Evolutionary conservation across 1,140 invertebrate species (phyloP).

Genomic region (Caenorhabditis brenneri): DNA sequence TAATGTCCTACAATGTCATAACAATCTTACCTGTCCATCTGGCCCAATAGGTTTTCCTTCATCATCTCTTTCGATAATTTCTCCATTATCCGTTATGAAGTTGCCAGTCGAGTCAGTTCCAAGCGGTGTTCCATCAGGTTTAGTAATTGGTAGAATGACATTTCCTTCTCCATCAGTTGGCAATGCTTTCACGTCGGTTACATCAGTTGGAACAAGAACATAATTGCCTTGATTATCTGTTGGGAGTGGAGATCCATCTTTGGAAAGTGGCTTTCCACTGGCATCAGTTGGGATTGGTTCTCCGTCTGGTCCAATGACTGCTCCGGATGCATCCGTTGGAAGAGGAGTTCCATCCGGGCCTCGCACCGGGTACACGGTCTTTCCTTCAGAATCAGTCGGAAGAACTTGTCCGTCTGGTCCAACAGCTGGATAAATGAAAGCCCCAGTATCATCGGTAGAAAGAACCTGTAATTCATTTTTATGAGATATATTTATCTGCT

Average conservation of each 20-base stretch:
- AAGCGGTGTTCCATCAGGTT: constrained; percentile 50
- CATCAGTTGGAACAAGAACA: neutral
- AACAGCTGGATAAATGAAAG: too few relatives aligned
- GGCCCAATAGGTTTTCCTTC: constrained; percentile 49
- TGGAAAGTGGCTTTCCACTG: constrained; percentile 47
- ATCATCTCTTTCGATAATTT: constrained; percentile 38
- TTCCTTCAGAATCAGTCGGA: constrained; percentile 42
- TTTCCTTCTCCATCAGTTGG: constrained; percentile 52
- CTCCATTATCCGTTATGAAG: constrained; percentile 1
- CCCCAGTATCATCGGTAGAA: too few relatives aligned
- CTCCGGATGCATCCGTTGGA: constrained; percentile 52
- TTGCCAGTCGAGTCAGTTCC: constrained; percentile 26
- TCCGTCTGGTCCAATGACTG: constrained; percentile 35
- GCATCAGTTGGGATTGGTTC: constrained; percentile 49
- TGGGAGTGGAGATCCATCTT: constrained; percentile 51
- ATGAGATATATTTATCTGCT: too few relatives aligned
- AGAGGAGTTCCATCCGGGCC: constrained; percentile 40
- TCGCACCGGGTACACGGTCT: constrained; percentile 21
- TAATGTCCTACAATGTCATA: too few relatives aligned
- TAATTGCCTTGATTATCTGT: constrained; percentile 51
- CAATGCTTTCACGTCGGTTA: neutral
- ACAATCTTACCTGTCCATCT: constrained; percentile 5
- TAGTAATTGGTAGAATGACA: constrained; percentile 34
- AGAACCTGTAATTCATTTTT: too few relatives aligned
- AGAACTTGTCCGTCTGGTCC: neutral